Evolutionary conservation across 2,113 vertebrate species (phyloP), one percentile per base, ranked within the genome.

Genomic region (Campylomormyrus tamandua): DNA sequence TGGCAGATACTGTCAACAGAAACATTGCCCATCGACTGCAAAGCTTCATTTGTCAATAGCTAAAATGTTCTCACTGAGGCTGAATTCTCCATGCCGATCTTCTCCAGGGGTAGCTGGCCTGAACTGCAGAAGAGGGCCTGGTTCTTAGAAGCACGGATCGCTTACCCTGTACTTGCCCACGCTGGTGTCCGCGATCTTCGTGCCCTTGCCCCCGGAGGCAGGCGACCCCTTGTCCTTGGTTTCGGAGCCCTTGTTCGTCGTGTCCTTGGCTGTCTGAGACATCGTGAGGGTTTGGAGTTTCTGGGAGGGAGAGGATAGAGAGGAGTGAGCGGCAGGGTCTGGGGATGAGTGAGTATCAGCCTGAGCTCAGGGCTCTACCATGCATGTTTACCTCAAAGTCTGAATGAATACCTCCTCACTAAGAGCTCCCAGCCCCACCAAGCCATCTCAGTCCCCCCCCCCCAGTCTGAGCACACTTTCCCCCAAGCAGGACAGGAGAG

Each of bases 151-250:
- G 17, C 17, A 21, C 74, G 4, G 9, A 70, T 15, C 66, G 95
- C 97, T 97, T 95, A 99, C 98, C 96, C 93, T 96, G 96, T 96
- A 98, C 94, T 95, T 95, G 91, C 96, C 97, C 4, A 90, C 15
- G 90, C 95, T 93, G 39, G 96, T 94, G 11, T 97, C 97, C 66
- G 96, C 96, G 0, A 93, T 95, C 95, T 97, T 98, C 94, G 95
- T 94, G 89, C 93, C 91, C 95, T 96, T 97, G 92, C 94, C 95
- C 91, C 94, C 92, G 90, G 95, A 93, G 70, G 94, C 94, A 0
- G 95, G 93, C 48, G 94, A 92, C 0, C 93, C 96, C 94, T 98
- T 98, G 90, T 96, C 97, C 95, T 97, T 98, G 94, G 95, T 93
- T 42, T 98, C 97, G 0, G 91, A 92, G 91, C 95, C 96, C 91